phyloP scores from a whole-genome alignment of 2,797 vertebrate genomes.

The Trachurus trachurus region DNA sequence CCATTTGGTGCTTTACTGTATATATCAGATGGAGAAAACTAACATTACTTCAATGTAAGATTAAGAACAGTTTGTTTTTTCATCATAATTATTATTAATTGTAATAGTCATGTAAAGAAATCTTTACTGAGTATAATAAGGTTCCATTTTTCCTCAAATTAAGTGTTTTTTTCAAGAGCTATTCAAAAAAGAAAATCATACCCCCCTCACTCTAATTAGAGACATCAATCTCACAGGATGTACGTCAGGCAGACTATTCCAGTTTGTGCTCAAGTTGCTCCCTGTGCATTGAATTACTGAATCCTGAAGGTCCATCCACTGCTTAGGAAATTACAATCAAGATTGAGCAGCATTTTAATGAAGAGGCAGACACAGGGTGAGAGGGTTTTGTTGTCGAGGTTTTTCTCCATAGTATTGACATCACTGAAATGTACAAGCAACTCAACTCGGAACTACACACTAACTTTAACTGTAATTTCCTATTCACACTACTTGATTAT shows the following conservation, averaged over 20 bases:
- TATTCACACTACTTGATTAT: constrained; percentile 60
- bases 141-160: constrained; percentile 11
- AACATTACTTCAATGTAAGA: not conserved
- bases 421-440: constrained; percentile 23
- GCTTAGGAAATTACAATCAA: constrained; percentile 59
- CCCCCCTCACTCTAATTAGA: constrained; percentile 41
- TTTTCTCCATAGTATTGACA: constrained; percentile 51
- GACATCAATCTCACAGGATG: constrained; percentile 40
- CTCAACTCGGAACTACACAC: constrained; percentile 12
- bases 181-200: constrained; percentile 10
- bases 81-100: not conserved
- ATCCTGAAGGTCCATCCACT: constrained; percentile 43
- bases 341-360: constrained; percentile 60
- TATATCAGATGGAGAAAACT: not conserved
- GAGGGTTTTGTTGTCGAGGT: constrained; percentile 60
- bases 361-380: constrained; percentile 58
- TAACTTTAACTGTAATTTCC: constrained; percentile 41
- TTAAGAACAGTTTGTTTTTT: not conserved
- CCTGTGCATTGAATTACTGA: constrained; percentile 26
- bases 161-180: constrained; percentile 6
- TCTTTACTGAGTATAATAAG: constrained; percentile 3
- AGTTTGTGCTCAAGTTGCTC: constrained; percentile 36
- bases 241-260: constrained; percentile 9
- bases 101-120: too few relatives aligned
- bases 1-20: not conserved